These are phyloP conservation scores for Tokudaia muenninki DNA, from an alignment of 2,797 vertebrate species.

Conservation along the genomic window DNA sequence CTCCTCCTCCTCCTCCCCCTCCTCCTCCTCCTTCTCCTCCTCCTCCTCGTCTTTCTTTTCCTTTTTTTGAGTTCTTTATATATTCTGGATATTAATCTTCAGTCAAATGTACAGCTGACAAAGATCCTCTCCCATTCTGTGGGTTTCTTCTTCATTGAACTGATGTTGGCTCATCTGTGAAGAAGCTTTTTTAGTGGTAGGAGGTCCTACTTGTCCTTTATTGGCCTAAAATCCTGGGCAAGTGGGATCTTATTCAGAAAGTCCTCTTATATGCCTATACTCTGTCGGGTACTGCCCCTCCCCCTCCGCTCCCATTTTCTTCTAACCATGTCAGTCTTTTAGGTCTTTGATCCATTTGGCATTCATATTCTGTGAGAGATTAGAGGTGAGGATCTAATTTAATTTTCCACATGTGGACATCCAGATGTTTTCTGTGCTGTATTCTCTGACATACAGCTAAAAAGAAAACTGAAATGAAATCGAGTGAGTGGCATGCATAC, in stretches of 20 bases:
- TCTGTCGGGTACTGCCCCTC: neutral
- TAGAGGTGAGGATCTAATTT: neutral
- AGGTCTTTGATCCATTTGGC: neutral
- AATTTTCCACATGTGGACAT: neutral
- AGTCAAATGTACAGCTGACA: neutral
- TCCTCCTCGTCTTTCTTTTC: too few relatives aligned
- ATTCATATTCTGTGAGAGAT: neutral
- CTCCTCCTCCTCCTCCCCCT: accelerated
- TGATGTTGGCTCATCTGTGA: neutral
- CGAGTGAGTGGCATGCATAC: neutral
- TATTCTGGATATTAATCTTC: neutral
- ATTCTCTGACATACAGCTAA: neutral
- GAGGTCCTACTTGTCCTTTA: neutral
- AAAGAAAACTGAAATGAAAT: neutral
- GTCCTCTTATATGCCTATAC: too few relatives aligned
- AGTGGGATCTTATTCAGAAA: neutral
- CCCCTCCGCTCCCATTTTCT: too few relatives aligned
- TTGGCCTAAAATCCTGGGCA: neutral
- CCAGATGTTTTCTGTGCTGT: neutral
- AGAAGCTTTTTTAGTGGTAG: neutral
- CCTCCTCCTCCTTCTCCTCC: too few relatives aligned
- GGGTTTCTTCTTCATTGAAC: too few relatives aligned
- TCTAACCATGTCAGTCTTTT: neutral
- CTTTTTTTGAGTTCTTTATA: neutral
- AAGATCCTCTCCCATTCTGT: neutral